These are phyloP conservation scores for Poeciliopsis gracilis DNA, from an alignment of 2,797 vertebrate species.

Conservation along the genomic window DNA sequence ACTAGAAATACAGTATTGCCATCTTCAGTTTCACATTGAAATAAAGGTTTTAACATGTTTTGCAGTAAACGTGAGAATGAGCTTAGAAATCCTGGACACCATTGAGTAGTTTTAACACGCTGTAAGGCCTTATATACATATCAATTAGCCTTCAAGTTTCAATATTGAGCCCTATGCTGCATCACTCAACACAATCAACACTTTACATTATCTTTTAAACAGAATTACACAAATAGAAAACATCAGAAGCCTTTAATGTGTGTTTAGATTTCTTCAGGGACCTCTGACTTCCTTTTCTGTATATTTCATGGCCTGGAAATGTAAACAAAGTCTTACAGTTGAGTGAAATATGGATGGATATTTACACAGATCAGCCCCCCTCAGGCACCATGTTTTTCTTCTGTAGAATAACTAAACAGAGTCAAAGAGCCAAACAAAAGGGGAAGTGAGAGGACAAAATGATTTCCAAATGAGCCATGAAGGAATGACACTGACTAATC, in stretches of 20 bases:
- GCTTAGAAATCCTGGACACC: neutral
- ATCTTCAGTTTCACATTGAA: neutral
- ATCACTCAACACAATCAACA: neutral
- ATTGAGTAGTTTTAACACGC: neutral
- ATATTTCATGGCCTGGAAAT: slow-evolving; percentile 25
- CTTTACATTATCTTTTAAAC: neutral
- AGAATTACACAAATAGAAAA: neutral
- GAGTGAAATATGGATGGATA: slow-evolving; percentile 67
- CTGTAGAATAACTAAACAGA: slow-evolving; percentile 30
- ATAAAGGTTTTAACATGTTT: neutral
- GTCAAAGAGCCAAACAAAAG: slow-evolving; percentile 29
- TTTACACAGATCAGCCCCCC: slow-evolving; percentile 53
- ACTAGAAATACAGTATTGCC: neutral
- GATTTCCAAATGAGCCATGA: slow-evolving; percentile 12
- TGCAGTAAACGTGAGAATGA: neutral
- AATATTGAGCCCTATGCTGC: neutral
- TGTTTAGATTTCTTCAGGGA: slow-evolving; percentile 6
- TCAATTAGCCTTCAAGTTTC: neutral
- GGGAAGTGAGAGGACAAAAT: slow-evolving; percentile 15
- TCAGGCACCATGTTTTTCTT: slow-evolving; percentile 26
- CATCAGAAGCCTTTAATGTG: neutral
- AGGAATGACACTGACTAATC: slow-evolving; percentile 23
- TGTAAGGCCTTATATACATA: neutral
- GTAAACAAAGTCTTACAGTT: slow-evolving; percentile 45
- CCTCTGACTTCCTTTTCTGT: slow-evolving; percentile 39